Evolutionary conservation across 2,888 invertebrate species (phyloP), one percentile per base, ranked within the genome.

Genomic region (Synergus itoensis): DNA sequence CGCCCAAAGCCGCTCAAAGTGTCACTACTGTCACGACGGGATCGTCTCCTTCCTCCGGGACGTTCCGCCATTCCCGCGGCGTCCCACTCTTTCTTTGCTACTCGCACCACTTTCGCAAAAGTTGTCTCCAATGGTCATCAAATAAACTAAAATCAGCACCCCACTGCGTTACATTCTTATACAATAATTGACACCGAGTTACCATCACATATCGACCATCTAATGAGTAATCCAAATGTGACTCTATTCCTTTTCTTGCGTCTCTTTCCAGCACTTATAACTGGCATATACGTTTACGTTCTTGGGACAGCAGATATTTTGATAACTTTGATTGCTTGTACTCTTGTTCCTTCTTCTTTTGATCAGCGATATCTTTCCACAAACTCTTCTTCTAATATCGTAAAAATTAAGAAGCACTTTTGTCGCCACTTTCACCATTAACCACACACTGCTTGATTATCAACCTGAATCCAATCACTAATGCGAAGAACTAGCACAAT

Each of bases 21-120:
- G 36, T 91, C 91, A 80, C 84, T 81, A 84, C 91, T 91, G 85
- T 92, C 91, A 81, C 90, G 91, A 83, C 91, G 91, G 77, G 91
- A 91, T 69, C 88, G 88, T 83, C 90, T 86, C 82, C 88, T 87
- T 53, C 86, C 87, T 67, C 86, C 87, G 84, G 89, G 87, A 90
- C 90, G 90, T 86, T 91, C 92, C 86, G 92, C 91, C 92, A 92
- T 92, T 81, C 86, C 87, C 85, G 87, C 86, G 84, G 86, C 89
- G 89, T 89, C 87, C 86, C 86, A 87, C 81, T 90, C 90, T 84
- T 84, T 90, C 83, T 82, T 90, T 81, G 90, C 90, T 84, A 91
- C 91, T 85, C 92, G 91, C 88, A 91, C 92, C 92, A 92, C 92
- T 89, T 90, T 92, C 86, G 88, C 87, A 80, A 64, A 81, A 80